Conservation (phyloP, 2,113 vertebrate genomes). For the Bettongia penicillata region DNA sequence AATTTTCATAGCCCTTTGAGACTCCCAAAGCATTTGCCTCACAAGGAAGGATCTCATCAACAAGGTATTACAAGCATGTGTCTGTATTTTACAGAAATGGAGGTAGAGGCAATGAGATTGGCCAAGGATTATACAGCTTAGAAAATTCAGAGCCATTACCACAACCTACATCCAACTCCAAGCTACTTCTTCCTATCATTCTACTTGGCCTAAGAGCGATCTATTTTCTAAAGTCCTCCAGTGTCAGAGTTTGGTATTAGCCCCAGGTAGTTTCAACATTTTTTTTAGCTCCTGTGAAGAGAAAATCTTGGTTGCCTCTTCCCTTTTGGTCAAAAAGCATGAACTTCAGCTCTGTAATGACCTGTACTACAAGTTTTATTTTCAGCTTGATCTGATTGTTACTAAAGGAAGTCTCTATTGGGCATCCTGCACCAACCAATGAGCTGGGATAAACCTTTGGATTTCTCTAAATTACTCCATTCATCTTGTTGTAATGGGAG, state of each 20-base stretch:
- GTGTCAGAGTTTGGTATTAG: background rate
- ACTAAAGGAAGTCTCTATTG: slow-evolving; percentile 79
- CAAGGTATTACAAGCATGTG: background rate
- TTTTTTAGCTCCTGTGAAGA: slow-evolving; percentile 78
- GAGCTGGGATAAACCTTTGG: slow-evolving; percentile 87
- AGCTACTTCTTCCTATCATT: background rate
- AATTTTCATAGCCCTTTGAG: background rate
- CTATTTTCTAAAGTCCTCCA: slow-evolving; percentile 19
- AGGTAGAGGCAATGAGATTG: background rate
- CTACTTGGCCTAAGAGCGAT: background rate
- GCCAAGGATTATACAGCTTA: background rate
- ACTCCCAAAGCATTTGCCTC: background rate
- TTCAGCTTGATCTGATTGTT: slow-evolving; percentile 88
- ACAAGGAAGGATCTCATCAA: background rate
- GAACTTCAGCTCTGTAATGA: slow-evolving; percentile 82
- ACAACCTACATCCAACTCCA: background rate
- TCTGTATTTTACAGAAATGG: background rate
- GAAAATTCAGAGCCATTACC: background rate
- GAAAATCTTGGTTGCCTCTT: slow-evolving; percentile 73
- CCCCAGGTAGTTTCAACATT: slow-evolving; percentile 61
- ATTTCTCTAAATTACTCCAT: slow-evolving; percentile 79
- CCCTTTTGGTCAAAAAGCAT: slow-evolving; percentile 83
- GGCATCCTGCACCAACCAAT: slow-evolving; percentile 85
- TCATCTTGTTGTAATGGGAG: slow-evolving; percentile 81
- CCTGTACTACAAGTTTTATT: slow-evolving; percentile 80